Evolutionary conservation across 2,888 invertebrate species (phyloP), one percentile per base, ranked within the genome.

Genomic region (Cactoblastis cactorum): DNA sequence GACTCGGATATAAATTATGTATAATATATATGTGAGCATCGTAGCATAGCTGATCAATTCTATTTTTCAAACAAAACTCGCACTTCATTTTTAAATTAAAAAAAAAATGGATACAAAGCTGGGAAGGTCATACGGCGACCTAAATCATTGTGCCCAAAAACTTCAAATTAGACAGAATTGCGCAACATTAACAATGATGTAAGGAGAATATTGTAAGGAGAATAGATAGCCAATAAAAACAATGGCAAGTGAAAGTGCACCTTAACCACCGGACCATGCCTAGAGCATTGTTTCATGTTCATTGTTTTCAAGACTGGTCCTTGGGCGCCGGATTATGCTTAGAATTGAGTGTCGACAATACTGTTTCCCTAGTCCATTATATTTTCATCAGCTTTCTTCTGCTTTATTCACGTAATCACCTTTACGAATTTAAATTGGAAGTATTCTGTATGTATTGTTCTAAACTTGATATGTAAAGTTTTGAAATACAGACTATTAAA

Each of bases 171-270:
- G 58, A 65, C 62, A 56, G 52, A 60, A 64, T 83, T 85, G 76
- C 73, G 74, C 74, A 83, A 83, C 55, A 63, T 57, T 58, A 63
- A 79, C 74, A 73, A 71, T 83, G 72, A 78, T 67, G 71, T 70
- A 75, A 71, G 65, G 56, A 59, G 67, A 61, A 66, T 64, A 59
- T 66, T 67, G 68, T 63, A 67, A 62, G 66, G 58, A 64, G 67
- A 69, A 72, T 71, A 76, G 75, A 77, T 77, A 70, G 65, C 71
- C 76, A 77, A 77, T 79, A 75, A 67, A 71, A 79, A 86, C 85
- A 87, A 87, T 85, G 69, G 77, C 67, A 62, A 84, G 89, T 80
- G 88, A 89, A 89, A 89, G 88, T 88, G 76, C 75, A 77, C 62
- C 76, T 69, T 64, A 76, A 76, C 72, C 76, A 83, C 73, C 79